A percentile compares a stretch with the other conserved stretches of the same genome.
Conservation (phyloP, 2,113 vertebrate species). For the Hypanus sabinus region DNA sequence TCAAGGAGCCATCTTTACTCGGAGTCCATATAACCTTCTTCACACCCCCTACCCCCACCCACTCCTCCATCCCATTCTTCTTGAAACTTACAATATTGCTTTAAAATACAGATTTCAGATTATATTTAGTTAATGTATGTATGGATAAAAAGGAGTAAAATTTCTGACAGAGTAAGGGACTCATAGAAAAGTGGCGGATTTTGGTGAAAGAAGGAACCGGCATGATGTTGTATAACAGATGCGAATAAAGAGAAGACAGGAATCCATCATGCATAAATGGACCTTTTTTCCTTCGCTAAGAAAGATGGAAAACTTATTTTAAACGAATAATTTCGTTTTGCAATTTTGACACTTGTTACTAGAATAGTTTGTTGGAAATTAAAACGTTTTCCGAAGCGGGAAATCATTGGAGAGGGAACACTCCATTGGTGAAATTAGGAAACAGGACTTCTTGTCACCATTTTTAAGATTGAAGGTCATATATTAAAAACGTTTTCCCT, state of each 20-base stretch:
- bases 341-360: conserved; percentile 32
- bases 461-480: neutral
- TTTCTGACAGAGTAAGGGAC: neutral
- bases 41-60: too few relatives aligned
- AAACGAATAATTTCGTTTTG: conserved; percentile 35
- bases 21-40: neutral
- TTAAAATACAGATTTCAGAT: neutral
- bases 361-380: conserved; percentile 7
- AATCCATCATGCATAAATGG: neutral
- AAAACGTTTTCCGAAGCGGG: neutral
- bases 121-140: neutral
- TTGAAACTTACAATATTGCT: conserved; percentile 4
- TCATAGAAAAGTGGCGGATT: neutral
- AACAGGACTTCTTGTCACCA: neutral
- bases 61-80: neutral
- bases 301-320: neutral
- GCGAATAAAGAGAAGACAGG: too few relatives aligned
- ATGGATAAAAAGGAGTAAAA: neutral
- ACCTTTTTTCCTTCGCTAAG: neutral
- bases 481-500: neutral
- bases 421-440: neutral
- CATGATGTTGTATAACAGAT: neutral
- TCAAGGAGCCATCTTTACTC: neutral
- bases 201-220: neutral
- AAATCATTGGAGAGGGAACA: neutral